Conservation (phyloP, 2,888 invertebrate species). For the Tachina fera region DNA sequence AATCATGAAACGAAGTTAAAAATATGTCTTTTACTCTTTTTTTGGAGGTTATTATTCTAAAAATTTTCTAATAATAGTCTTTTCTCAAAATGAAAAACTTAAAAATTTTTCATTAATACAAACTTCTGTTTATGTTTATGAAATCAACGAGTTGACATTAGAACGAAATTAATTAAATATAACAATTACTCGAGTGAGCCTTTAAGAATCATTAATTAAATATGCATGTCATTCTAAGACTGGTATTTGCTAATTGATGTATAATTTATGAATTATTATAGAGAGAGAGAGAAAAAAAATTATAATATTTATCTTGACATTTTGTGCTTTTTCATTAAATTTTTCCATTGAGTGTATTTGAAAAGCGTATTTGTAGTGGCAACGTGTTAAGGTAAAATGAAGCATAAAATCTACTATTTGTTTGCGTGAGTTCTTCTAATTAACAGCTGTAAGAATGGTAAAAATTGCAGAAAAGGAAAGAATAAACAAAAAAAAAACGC, state of each 20-base stretch:
- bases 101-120: too few species aligned
- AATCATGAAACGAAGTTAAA: too few species aligned
- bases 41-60: too few species aligned
- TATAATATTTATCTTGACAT: background rate
- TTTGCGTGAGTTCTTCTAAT: slow-evolving; percentile 71
- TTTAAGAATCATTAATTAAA: slow-evolving; percentile 15
- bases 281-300: background rate
- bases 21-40: too few species aligned
- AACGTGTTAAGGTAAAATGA: slow-evolving; percentile 70
- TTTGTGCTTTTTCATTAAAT: slow-evolving; percentile 6
- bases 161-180: background rate
- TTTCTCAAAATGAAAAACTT: background rate
- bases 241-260: slow-evolving; percentile 11
- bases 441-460: slow-evolving; percentile 69
- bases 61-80: too few species aligned
- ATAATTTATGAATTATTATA: slow-evolving; percentile 23
- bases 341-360: slow-evolving; percentile 48
- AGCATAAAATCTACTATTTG: slow-evolving; percentile 70
- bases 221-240: background rate
- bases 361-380: slow-evolving; percentile 50
- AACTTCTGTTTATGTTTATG: background rate
- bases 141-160: background rate
- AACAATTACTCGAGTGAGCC: background rate
- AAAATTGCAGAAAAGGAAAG: slow-evolving; percentile 34
- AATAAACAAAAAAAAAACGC: slow-evolving; percentile 18